These are phyloP conservation scores for Fissipunctia ypsillon DNA, from an alignment of 2,888 invertebrate species.

Conservation along the genomic window DNA sequence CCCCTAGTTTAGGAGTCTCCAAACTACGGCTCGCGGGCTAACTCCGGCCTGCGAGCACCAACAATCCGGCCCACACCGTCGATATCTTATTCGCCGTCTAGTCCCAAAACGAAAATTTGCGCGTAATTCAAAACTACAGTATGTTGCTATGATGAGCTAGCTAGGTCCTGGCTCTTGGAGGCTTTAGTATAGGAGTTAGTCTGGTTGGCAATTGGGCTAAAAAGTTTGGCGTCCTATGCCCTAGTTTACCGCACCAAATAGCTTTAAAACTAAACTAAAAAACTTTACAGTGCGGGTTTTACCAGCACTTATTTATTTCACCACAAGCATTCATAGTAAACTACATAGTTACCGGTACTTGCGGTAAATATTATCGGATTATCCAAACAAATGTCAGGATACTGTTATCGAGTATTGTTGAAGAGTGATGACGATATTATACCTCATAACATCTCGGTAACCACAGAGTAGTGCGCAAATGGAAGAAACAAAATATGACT, in stretches of 20 bases:
- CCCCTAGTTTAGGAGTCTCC: not conserved
- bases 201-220: too few species aligned
- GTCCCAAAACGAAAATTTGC: too few species aligned
- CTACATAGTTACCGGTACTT: slow-evolving; percentile 66
- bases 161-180: too few species aligned
- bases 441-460: slow-evolving; percentile 42
- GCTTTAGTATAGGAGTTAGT: too few species aligned
- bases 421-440: slow-evolving; percentile 67
- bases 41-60: too few species aligned
- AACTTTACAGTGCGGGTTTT: slow-evolving; percentile 26
- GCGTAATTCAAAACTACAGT: too few species aligned
- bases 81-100: too few species aligned
- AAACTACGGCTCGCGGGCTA: too few species aligned
- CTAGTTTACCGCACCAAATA: not conserved
- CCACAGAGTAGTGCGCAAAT: slow-evolving; percentile 14
- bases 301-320: slow-evolving; percentile 25
- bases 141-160: too few species aligned
- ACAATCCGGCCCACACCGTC: too few species aligned
- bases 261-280: not conserved
- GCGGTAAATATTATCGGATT: slow-evolving; percentile 71
- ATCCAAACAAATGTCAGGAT: slow-evolving; percentile 72
- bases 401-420: slow-evolving; percentile 73
- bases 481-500: not conserved
- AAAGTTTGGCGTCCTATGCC: too few species aligned
- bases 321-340: slow-evolving; percentile 34